Percentiles rank a stretch among this genome's conserved stretches.
Conservation (phyloP, 1,140 invertebrate genomes). For the Drosophila kikkawai region DNA sequence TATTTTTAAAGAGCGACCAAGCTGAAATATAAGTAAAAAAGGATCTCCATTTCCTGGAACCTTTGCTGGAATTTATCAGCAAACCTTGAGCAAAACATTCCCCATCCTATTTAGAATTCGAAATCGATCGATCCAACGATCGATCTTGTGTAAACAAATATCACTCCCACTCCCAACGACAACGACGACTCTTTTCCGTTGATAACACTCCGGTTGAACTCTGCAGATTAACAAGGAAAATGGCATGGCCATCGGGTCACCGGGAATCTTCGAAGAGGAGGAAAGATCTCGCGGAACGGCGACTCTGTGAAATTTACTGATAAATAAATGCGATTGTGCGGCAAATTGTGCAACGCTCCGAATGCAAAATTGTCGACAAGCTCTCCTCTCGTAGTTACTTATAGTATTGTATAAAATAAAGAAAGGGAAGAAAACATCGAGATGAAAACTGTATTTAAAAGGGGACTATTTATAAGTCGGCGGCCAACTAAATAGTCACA, state of each 20-base stretch:
- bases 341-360: conserved; percentile 81
- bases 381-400: conserved; percentile 41
- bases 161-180: conserved; percentile 22
- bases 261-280: conserved; percentile 28
- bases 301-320: conserved; percentile 68
- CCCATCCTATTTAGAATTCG: neutral
- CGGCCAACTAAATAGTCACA: conserved; percentile 20
- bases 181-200: conserved; percentile 39
- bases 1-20: no score
- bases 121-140: conserved; percentile 15
- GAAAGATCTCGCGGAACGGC: conserved; percentile 47
- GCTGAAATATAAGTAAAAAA: no score
- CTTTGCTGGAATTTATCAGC: no score
- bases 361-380: conserved; percentile 77
- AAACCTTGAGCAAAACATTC: neutral
- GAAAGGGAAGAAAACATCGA: conserved; percentile 8
- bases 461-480: conserved; percentile 54
- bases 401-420: conserved; percentile 23
- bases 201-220: conserved; percentile 70
- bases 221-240: conserved; percentile 71
- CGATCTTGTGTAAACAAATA: conserved; percentile 54
- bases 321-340: conserved; percentile 83
- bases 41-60: neutral
- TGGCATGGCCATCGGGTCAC: conserved; percentile 68
- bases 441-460: conserved; percentile 21